Percentiles rank a stretch among this genome's conserved stretches.
Conservation (phyloP, 1,140 invertebrate genomes). For the Drosophila ohnishii region DNA sequence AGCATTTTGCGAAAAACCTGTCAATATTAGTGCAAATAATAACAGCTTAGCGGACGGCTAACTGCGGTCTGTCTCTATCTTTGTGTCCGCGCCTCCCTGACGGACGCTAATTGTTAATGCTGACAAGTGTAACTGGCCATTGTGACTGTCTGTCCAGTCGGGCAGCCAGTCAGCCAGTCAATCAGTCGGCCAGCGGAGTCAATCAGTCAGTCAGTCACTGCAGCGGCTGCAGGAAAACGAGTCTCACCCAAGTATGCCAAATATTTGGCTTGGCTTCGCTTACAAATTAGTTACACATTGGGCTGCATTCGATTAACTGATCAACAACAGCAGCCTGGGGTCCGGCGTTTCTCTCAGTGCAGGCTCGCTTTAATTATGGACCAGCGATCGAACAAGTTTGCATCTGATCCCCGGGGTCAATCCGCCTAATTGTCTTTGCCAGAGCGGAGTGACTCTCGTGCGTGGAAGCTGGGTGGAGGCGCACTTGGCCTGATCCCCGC, state of each 20-base stretch:
- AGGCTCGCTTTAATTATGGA: slow-evolving; percentile 60
- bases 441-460: slow-evolving; percentile 7
- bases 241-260: slow-evolving; percentile 73
- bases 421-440: slow-evolving; percentile 55
- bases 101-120: slow-evolving; percentile 78
- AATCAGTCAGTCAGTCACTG: slow-evolving; percentile 26
- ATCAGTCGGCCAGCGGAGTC: slow-evolving; percentile 9
- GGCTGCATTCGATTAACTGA: slow-evolving; percentile 60
- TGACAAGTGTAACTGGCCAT: slow-evolving; percentile 68
- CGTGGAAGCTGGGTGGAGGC: slow-evolving; percentile 10
- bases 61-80: slow-evolving; percentile 45
- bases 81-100: slow-evolving; percentile 43
- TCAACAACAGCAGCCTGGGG: slow-evolving; percentile 6
- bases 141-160: slow-evolving; percentile 21
- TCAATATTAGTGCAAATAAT: slow-evolving; percentile 82
- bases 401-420: slow-evolving; percentile 76
- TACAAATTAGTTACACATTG: slow-evolving; percentile 67
- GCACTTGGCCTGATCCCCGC: slow-evolving; percentile 24
- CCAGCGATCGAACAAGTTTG: slow-evolving; percentile 70
- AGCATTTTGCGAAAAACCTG: slow-evolving; percentile 79
- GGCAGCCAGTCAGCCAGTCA: slow-evolving; percentile 17
- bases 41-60: slow-evolving; percentile 71
- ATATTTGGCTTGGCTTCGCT: slow-evolving; percentile 64
- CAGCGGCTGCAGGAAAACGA: slow-evolving; percentile 60
- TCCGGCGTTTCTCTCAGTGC: slow-evolving; percentile 23